Evolutionary conservation across 2,888 invertebrate genomes (phyloP).

Genomic region (Synergus gifuensis): DNA sequence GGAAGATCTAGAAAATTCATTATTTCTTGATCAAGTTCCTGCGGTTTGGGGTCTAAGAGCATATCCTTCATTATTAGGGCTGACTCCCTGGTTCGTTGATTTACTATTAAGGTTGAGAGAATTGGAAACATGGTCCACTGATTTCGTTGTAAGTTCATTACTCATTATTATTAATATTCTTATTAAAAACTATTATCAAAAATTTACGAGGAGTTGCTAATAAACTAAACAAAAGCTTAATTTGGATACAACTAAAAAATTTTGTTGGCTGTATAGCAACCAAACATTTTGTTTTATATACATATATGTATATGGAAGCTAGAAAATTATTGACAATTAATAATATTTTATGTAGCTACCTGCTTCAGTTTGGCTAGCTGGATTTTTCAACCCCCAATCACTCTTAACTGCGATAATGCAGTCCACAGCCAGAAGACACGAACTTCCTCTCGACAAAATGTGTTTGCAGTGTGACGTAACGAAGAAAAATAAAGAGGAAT

Average conservation of each 20-base stretch:
- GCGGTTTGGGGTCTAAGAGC: slow-evolving; percentile 92
- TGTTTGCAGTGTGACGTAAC: slow-evolving; percentile 98
- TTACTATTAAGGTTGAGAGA: slow-evolving; percentile 91
- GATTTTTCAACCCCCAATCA: slow-evolving; percentile 99
- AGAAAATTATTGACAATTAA: background rate
- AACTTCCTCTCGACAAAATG: slow-evolving; percentile 97
- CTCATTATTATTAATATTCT: background rate
- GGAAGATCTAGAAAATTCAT: slow-evolving; percentile 95
- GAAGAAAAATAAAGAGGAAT: slow-evolving; percentile 97
- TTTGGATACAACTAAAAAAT: too few species aligned
- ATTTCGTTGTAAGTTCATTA: slow-evolving; percentile 87
- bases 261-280: too few species aligned
- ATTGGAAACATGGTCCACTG: slow-evolving; percentile 95
- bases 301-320: too few species aligned
- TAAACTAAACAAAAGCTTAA: too few species aligned
- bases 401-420: slow-evolving; percentile 98
- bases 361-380: slow-evolving; percentile 96
- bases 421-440: slow-evolving; percentile 94
- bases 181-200: background rate
- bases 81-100: slow-evolving; percentile 96
- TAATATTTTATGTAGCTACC: slow-evolving; percentile 83
- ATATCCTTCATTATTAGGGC: slow-evolving; percentile 93
- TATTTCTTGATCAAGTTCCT: slow-evolving; percentile 96
- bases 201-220: too few species aligned
- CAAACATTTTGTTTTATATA: too few species aligned